Evolutionary conservation across 2,888 invertebrate genomes (phyloP).

Genomic region (Chrysotoxum bicinctum): DNA sequence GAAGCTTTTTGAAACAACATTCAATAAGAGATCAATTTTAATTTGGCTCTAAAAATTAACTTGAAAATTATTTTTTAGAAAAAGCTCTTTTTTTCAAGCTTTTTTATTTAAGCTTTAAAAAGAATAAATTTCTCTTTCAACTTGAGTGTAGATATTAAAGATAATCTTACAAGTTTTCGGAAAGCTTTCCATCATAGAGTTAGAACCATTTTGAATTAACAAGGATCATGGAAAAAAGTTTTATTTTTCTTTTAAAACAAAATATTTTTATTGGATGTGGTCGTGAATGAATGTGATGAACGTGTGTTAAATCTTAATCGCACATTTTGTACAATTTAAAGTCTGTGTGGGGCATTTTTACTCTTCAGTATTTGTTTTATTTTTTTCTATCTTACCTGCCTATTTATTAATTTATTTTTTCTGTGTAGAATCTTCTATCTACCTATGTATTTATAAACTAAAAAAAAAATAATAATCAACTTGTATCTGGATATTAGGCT

Average conservation of each 20-base stretch:
- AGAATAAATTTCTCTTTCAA: no score
- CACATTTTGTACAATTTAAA: conserved; percentile 48
- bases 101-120: no score
- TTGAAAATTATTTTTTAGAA: no score
- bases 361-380: conserved; percentile 68
- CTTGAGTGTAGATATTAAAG: no score
- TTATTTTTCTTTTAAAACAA: neutral
- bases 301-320: conserved; percentile 13
- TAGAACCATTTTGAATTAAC: neutral
- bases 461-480: conserved; percentile 4
- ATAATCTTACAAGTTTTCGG: no score
- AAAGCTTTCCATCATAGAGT: neutral
- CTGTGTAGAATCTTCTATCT: conserved; percentile 20
- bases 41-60: no score
- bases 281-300: neutral
- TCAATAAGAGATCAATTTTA: no score
- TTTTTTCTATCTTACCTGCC: neutral
- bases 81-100: no score
- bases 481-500: conserved; percentile 65
- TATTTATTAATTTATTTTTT: conserved; percentile 3
- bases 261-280: neutral
- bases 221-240: neutral
- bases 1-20: no score
- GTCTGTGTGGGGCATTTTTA: conserved; percentile 60
- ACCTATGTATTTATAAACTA: conserved; percentile 21